phyloP scores from a whole-genome alignment of 2,797 vertebrate species.

The Lacerta agilis region DNA sequence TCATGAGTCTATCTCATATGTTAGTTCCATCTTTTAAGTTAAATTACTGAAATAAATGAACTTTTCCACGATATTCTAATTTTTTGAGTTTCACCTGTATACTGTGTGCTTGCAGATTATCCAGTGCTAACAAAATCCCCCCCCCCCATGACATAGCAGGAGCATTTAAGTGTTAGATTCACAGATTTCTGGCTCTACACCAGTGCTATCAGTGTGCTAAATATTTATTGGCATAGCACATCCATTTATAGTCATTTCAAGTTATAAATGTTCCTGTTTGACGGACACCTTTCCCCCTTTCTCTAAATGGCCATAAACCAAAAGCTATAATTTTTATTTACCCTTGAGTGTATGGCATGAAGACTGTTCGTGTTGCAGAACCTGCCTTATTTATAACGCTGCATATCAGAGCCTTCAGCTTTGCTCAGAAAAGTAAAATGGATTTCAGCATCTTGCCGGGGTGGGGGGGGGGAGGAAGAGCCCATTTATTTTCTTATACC shows the following conservation, averaged over 20 bases:
- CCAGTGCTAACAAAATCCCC: neutral
- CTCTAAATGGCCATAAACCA: neutral
- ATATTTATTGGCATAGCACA: slow-evolving; percentile 18
- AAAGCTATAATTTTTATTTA: slow-evolving; percentile 18
- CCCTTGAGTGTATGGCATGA: neutral
- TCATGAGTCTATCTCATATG: no score
- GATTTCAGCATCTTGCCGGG: neutral
- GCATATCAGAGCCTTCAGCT: slow-evolving; percentile 9
- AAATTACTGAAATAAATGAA: no score
- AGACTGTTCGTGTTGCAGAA: neutral
- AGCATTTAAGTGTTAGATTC: neutral
- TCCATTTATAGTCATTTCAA: slow-evolving; percentile 16
- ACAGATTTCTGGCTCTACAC: slow-evolving; percentile 2
- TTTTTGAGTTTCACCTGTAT: neutral
- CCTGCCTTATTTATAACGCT: neutral
- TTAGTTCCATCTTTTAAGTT: no score
- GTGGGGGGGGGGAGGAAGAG: neutral
- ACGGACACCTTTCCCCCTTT: neutral
- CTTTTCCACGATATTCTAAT: no score
- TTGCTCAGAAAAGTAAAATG: slow-evolving; percentile 7
- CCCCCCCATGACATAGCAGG: neutral
- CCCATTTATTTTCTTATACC: neutral
- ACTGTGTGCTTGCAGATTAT: neutral
- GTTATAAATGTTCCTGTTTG: slow-evolving; percentile 1
- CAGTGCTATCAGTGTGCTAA: neutral